Percentiles rank a stretch among this genome's conserved stretches.
Conservation (phyloP, 1,140 invertebrate species). For the Sarcophaga peregrina region DNA sequence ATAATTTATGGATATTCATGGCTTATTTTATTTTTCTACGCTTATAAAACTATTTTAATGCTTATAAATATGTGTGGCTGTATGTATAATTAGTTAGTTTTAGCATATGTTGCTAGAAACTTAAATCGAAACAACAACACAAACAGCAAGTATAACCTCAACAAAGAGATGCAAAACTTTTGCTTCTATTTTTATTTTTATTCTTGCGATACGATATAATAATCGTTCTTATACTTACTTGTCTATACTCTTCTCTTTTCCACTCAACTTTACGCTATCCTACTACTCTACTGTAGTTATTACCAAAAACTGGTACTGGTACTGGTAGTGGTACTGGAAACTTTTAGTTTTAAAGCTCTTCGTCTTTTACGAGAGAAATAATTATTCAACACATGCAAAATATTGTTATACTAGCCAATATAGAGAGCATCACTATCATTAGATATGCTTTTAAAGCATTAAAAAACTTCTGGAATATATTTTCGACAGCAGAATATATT, state of each 20-base stretch:
- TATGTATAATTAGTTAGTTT: not conserved
- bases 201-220: not conserved
- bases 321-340: not conserved
- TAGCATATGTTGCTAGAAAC: not conserved
- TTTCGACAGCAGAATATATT: too few species aligned
- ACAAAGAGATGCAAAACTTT: not conserved
- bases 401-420: not conserved
- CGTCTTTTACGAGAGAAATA: not conserved
- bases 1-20: too few species aligned
- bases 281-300: too few species aligned
- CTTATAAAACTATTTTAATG: not conserved
- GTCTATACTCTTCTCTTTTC: not conserved
- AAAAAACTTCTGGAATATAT: not conserved
- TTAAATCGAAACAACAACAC: not conserved
- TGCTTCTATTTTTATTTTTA: not conserved
- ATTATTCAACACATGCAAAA: constrained; percentile 9
- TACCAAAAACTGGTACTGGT: too few species aligned
- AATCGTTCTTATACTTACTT: not conserved
- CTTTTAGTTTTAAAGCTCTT: not conserved
- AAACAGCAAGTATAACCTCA: not conserved
- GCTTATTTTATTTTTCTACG: too few species aligned
- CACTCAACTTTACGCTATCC: too few species aligned
- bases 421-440: constrained; percentile 2
- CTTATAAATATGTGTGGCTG: not conserved
- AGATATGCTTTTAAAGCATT: constrained; percentile 9